A percentile compares a stretch with the other conserved stretches of the same genome.
These are phyloP conservation scores for Bufo bufo DNA, from an alignment of 2,113 vertebrate species.

Conservation along the genomic window DNA sequence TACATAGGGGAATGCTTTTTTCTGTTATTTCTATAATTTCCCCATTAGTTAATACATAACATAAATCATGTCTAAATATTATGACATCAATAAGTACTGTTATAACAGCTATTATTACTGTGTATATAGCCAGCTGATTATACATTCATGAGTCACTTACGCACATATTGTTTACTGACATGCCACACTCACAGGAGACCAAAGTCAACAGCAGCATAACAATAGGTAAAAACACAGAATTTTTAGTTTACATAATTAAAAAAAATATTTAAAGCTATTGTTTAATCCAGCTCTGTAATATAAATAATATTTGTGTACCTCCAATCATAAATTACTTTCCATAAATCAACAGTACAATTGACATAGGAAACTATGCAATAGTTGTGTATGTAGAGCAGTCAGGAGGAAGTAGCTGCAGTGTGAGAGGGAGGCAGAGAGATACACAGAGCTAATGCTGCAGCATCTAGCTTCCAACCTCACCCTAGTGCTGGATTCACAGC, in stretches of 20 bases:
- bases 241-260: neutral
- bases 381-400: too few species aligned
- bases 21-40: neutral
- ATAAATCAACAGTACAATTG: too few species aligned
- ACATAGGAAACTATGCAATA: too few species aligned
- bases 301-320: too few species aligned
- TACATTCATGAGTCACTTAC: neutral
- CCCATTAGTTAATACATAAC: neutral
- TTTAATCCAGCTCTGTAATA: neutral
- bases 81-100: neutral
- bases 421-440: too few species aligned
- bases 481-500: too few species aligned
- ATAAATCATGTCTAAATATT: constrained; percentile 1
- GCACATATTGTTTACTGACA: neutral
- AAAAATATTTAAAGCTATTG: neutral
- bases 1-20: neutral
- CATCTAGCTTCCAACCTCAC: too few species aligned
- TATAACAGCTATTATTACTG: neutral
- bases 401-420: too few species aligned
- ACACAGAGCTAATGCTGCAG: too few species aligned
- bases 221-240: neutral
- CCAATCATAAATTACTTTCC: too few species aligned
- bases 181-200: neutral
- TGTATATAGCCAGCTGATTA: neutral
- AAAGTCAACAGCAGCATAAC: neutral